phyloP scores from a whole-genome alignment of 2,888 invertebrate genomes.

The Metellina segmentata region DNA sequence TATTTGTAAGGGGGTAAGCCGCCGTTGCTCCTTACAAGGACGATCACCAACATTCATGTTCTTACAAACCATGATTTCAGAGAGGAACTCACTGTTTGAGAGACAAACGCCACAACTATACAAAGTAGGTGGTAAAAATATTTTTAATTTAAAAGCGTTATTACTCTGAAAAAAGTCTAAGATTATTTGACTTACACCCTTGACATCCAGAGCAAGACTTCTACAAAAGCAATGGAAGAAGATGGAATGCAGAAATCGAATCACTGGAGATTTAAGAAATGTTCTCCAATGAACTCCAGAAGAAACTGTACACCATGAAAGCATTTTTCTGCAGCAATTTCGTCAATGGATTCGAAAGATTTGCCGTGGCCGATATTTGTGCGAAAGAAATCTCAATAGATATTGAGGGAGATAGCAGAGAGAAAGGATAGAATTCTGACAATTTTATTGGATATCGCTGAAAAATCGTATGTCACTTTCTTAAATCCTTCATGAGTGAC shows the following conservation, averaged over 20 bases:
- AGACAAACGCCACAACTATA: background rate
- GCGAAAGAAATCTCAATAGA: slow-evolving; percentile 56
- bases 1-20: no score
- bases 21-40: no score
- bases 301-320: slow-evolving; percentile 22
- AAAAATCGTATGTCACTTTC: slow-evolving; percentile 64
- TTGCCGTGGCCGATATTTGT: slow-evolving; percentile 58
- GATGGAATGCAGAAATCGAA: slow-evolving; percentile 31
- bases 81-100: background rate
- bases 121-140: background rate
- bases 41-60: background rate
- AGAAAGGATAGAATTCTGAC: slow-evolving; percentile 56
- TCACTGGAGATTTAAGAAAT: slow-evolving; percentile 36
- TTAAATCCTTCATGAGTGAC: slow-evolving; percentile 44
- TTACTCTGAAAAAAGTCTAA: background rate
- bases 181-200: background rate
- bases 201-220: background rate
- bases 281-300: slow-evolving; percentile 65
- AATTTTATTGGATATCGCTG: slow-evolving; percentile 62
- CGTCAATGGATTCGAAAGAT: slow-evolving; percentile 24
- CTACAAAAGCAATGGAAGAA: background rate
- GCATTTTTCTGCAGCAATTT: slow-evolving; percentile 51
- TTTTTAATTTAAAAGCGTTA: no score
- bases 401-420: slow-evolving; percentile 2
- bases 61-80: background rate